Conservation (phyloP, 2,113 vertebrate species). For the Salvelinus alpinus region DNA sequence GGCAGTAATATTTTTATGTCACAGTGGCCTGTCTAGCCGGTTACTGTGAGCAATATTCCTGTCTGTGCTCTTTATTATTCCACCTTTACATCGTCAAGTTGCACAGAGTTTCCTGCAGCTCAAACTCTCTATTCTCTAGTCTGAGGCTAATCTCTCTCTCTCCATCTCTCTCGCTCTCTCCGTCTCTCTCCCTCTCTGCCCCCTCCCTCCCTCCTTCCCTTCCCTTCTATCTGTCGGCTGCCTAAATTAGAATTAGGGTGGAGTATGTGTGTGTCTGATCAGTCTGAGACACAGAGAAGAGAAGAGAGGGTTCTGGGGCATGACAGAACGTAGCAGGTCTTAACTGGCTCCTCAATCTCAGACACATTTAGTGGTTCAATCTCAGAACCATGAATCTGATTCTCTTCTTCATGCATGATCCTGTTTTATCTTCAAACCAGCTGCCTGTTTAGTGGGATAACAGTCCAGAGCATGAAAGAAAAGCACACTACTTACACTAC, state of each 20-base stretch:
- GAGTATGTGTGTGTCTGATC: background rate
- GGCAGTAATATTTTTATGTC: background rate
- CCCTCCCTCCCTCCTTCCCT: background rate
- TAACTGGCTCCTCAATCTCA: constrained; percentile 26
- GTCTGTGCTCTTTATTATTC: background rate
- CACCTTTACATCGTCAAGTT: background rate
- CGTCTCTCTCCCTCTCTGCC: too few species aligned
- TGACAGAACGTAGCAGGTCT: background rate
- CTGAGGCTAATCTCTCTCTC: background rate
- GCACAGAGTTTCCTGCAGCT: constrained; percentile 16
- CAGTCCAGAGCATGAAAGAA: too few species aligned
- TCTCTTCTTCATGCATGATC: too few species aligned
- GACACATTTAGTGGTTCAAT: too few species aligned
- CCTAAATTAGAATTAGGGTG: background rate
- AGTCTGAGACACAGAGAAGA: background rate
- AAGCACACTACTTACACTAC: too few species aligned
- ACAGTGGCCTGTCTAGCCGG: background rate
- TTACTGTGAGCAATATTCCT: background rate
- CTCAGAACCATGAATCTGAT: too few species aligned
- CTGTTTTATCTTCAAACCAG: too few species aligned
- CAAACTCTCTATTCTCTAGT: constrained; percentile 42
- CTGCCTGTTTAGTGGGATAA: too few species aligned
- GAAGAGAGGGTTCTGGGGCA: background rate
- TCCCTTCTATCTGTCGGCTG: background rate
- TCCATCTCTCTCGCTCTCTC: background rate